Base-by-base conservation (phyloP, 2,797 vertebrate genomes). In the Lycodopsis pacificus region DNA sequence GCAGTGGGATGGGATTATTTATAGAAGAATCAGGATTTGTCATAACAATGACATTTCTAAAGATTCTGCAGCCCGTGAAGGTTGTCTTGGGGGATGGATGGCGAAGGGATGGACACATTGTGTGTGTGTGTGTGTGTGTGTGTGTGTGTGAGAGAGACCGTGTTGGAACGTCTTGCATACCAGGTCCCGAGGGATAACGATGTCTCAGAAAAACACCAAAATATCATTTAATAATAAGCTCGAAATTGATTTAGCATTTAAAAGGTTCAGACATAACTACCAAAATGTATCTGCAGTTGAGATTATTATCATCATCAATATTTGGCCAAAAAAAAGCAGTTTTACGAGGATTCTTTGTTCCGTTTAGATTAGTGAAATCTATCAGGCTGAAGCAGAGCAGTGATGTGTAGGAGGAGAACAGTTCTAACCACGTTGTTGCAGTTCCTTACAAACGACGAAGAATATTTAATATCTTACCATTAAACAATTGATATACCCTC, bases 1-100 rank as follows among this genome's bases (percentile, higher is more conserved):
- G 14, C 72, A 71, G 84, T 71, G 61, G 76, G 77, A 64, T 67
- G 71, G 3, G 14, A 51, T 54, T 90, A 89, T 92, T 90, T 83
- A 86, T 88, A 69, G 49, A 77, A 42, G 61, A 78, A 71, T 78
- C 61, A 5, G 27, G 63, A 87, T 88, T 91, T 73, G 77, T 92
- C 88, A 89, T 75, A 70, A 68, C 58, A 12, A 73, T 85, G 86
- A 87, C 78, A 86, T 90, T 87, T 83, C 71, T 77, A 74, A 88
- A 83, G 79, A 83, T 73, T 77, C 59, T 67, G 13, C 61, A 30
- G 76, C 51, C 40, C 67, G 42, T 40, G 54, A 74, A 68, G 53
- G 46, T 71, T 73, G 71, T 83, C 70, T 67, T n/a, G 76, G 65
- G 71, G 84, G 53, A 78, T 42, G 80, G 79, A 69, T 63, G 58